Percentiles rank a stretch among this genome's conserved stretches.
Evolutionary conservation across 2,113 vertebrate species (phyloP).

Genomic region (Sterrhoptilus dennistouni): DNA sequence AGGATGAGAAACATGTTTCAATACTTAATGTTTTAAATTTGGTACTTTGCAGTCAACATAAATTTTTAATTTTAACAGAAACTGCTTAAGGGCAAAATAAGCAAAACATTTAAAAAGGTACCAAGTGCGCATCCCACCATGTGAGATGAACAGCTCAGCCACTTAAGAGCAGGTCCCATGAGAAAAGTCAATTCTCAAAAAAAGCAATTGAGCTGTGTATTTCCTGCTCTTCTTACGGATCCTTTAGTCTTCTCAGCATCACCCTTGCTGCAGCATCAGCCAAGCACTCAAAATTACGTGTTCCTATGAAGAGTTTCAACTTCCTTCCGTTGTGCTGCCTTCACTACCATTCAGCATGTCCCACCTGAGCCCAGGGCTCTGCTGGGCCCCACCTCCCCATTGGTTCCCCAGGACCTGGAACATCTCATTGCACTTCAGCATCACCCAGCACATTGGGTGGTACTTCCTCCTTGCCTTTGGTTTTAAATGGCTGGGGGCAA

Average conservation of each 20-base stretch:
- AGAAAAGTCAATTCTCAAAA: neutral
- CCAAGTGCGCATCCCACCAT: neutral
- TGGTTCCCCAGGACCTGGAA: neutral
- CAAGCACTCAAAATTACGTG: neutral
- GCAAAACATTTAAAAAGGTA: neutral
- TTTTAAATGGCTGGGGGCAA: neutral
- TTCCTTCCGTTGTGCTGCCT: neutral
- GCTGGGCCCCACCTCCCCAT: rapidly evolving
- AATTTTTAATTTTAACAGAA: neutral
- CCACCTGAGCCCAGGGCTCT: neutral
- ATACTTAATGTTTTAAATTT: neutral
- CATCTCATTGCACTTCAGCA: rapidly evolving
- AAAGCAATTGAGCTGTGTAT: neutral
- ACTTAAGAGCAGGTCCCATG: neutral
- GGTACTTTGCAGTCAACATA: neutral
- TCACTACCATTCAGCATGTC: neutral
- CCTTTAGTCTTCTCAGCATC: neutral
- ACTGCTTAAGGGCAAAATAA: neutral
- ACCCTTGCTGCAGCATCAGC: neutral
- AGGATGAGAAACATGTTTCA: neutral
- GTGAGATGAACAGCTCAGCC: neutral
- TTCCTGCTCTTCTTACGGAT: neutral
- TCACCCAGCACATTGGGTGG: neutral
- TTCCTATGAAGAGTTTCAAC: neutral
- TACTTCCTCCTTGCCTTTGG: neutral